phyloP scores from a whole-genome alignment of 2,888 invertebrate genomes.

The Syritta pipiens region DNA sequence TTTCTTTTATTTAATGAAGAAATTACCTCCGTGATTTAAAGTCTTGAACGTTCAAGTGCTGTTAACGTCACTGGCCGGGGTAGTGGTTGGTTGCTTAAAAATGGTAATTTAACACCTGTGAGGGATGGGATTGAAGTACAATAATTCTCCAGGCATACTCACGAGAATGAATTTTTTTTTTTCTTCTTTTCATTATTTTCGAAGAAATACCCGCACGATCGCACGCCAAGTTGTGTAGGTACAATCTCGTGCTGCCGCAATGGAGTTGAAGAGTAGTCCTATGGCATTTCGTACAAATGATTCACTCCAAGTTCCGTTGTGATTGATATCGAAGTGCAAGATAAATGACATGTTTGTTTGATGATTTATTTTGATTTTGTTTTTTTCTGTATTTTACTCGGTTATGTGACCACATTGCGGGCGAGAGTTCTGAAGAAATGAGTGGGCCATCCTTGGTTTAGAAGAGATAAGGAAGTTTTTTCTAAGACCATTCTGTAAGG shows the following conservation, averaged over 20 bases:
- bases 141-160: constrained; percentile 20
- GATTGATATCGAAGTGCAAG: constrained; percentile 56
- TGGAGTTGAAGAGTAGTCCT: constrained; percentile 1
- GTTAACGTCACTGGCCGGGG: not conserved
- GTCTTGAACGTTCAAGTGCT: constrained; percentile 45
- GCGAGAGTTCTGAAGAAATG: too few relatives aligned
- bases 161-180: constrained; percentile 3
- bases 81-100: constrained; percentile 40
- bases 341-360: constrained; percentile 58
- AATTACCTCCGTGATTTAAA: constrained; percentile 60
- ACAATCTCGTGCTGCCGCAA: not conserved
- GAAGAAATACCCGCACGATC: constrained; percentile 62
- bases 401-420: too few relatives aligned
- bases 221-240: constrained; percentile 22
- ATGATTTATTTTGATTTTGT: constrained; percentile 5
- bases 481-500: too few relatives aligned
- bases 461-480: too few relatives aligned
- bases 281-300: constrained; percentile 21
- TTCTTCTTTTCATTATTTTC: too few relatives aligned
- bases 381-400: not conserved
- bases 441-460: too few relatives aligned
- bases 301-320: constrained; percentile 59
- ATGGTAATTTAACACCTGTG: constrained; percentile 68
- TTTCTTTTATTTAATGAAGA: constrained; percentile 24
- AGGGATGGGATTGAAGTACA: constrained; percentile 35